These are phyloP conservation scores for Epistrophe eligans DNA, from an alignment of 2,888 invertebrate genomes.

Conservation along the genomic window DNA sequence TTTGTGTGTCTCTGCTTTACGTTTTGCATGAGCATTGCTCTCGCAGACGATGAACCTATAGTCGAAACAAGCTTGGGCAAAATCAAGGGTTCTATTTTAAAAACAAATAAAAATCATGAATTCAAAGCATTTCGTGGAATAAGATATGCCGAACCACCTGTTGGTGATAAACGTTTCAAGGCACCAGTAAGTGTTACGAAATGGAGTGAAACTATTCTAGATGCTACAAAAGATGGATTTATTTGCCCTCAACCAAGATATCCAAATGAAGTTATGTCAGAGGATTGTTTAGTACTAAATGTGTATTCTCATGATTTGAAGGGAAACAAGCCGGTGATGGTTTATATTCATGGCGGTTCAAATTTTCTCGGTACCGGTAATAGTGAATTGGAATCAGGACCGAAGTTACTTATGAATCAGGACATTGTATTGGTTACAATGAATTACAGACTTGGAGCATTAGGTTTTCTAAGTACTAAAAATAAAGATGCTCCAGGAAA, in stretches of 20 bases:
- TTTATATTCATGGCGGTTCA: conserved; percentile 81
- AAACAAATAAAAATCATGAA: conserved; percentile 81
- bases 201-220: conserved; percentile 81
- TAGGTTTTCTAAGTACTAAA: conserved; percentile 87
- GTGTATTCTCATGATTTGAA: conserved; percentile 84
- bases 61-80: conserved; percentile 80
- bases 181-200: conserved; percentile 78
- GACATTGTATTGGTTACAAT: conserved; percentile 80
- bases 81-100: conserved; percentile 83
- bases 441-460: conserved; percentile 80
- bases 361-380: conserved; percentile 79
- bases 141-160: conserved; percentile 83
- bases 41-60: conserved; percentile 37
- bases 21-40: not conserved
- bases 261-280: conserved; percentile 82
- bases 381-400: conserved; percentile 78
- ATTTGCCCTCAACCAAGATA: conserved; percentile 80
- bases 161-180: conserved; percentile 83
- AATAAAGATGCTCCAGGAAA: conserved; percentile 87
- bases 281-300: conserved; percentile 88
- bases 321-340: conserved; percentile 77
- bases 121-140: conserved; percentile 84
- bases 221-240: conserved; percentile 83
- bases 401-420: conserved; percentile 80
- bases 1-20: not conserved